phyloP scores from a whole-genome alignment of 2,113 vertebrate genomes.

The Triplophysa siluroides region DNA sequence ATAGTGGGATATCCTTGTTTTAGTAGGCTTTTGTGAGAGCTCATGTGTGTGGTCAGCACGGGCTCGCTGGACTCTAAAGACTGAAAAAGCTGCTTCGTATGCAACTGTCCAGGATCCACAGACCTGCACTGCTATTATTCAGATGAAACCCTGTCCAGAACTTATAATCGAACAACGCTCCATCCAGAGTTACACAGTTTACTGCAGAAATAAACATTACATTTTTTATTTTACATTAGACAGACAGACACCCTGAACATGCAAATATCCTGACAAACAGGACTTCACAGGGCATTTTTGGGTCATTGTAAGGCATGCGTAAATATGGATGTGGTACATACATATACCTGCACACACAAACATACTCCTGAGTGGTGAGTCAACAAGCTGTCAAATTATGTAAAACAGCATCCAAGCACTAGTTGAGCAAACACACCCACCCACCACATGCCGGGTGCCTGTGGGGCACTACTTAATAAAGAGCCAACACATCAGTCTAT shows the following conservation, averaged over 20 bases:
- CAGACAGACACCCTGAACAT: no score
- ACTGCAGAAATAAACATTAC: neutral
- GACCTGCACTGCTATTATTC: constrained; percentile 29
- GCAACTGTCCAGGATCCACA: constrained; percentile 49
- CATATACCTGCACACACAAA: constrained; percentile 1
- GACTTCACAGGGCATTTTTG: no score
- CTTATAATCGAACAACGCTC: neutral
- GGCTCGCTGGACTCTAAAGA: neutral
- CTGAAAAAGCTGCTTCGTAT: constrained; percentile 50
- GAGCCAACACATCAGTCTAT: constrained; percentile 8
- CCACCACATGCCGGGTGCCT: constrained; percentile 7
- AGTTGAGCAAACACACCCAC: constrained; percentile 4
- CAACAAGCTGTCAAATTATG: constrained; percentile 16
- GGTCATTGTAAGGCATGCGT: no score
- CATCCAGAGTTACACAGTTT: neutral
- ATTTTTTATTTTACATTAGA: neutral
- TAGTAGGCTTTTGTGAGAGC: constrained; percentile 52
- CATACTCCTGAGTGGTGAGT: constrained; percentile 22
- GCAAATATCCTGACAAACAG: no score
- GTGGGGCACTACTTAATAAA: constrained; percentile 20
- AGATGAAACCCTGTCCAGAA: constrained; percentile 28
- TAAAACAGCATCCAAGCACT: constrained; percentile 10
- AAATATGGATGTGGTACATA: neutral
- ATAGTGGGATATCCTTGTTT: constrained; percentile 81
- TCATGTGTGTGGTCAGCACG: constrained; percentile 43